Evolutionary conservation across 2,888 invertebrate genomes (phyloP).

Genomic region (Lingula anatina): DNA sequence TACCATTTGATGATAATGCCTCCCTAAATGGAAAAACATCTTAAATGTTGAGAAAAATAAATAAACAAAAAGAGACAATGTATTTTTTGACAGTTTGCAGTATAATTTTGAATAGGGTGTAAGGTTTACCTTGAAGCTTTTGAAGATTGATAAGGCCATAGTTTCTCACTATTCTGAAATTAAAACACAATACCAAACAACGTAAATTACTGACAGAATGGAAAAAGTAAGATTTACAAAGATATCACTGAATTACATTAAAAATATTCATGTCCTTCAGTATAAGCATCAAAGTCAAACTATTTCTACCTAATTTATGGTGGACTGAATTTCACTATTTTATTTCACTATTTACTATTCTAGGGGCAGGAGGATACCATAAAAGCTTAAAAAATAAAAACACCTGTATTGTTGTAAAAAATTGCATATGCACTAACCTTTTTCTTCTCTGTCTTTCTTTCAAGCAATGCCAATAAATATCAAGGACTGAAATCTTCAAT

Average conservation of each 20-base stretch:
- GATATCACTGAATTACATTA: neutral
- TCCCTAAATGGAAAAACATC: neutral
- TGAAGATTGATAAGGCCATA: slow-evolving; percentile 76
- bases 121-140: slow-evolving; percentile 56
- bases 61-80: slow-evolving; percentile 6
- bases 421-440: too few species aligned
- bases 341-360: too few species aligned
- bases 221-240: neutral
- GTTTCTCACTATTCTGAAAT: slow-evolving; percentile 61
- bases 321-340: too few species aligned
- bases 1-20: neutral
- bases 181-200: neutral
- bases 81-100: neutral
- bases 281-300: too few species aligned
- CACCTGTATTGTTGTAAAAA: too few species aligned
- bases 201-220: neutral
- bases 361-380: too few species aligned
- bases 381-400: too few species aligned
- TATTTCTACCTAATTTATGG: too few species aligned
- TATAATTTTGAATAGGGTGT: neutral
- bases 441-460: slow-evolving; percentile 70
- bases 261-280: too few species aligned
- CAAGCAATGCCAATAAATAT: slow-evolving; percentile 72
- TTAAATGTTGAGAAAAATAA: neutral
- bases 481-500: slow-evolving; percentile 66